These are phyloP conservation scores for Lonchura striata DNA, from an alignment of 2,113 vertebrate genomes.

Conservation along the genomic window DNA sequence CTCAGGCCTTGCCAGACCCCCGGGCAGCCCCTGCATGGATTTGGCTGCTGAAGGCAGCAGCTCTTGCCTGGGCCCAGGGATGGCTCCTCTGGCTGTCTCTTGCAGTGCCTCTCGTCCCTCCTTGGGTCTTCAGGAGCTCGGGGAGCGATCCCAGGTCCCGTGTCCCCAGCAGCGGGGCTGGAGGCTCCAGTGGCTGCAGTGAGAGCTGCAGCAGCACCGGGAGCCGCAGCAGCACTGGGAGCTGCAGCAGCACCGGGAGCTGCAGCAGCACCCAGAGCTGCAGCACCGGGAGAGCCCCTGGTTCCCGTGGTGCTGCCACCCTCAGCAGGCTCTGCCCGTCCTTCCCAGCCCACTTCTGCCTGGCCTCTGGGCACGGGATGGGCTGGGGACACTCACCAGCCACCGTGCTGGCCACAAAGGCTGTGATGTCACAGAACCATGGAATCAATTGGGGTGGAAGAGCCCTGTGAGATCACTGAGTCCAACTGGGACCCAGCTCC, in stretches of 20 bases:
- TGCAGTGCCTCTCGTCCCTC: no score
- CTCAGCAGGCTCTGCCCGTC: background rate
- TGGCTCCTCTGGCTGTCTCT: no score
- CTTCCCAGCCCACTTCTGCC: background rate
- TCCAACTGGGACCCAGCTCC: background rate
- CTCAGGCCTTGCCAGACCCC: no score
- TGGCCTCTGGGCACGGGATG: background rate
- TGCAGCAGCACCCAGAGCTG: background rate
- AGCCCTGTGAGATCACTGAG: no score
- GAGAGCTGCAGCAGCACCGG: background rate
- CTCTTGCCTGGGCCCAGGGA: no score
- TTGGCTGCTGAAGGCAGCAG: no score
- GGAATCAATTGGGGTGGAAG: background rate
- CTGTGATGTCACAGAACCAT: background rate
- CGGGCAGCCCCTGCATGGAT: no score
- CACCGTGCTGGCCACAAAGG: no score
- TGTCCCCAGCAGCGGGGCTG: background rate
- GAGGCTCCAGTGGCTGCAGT: background rate
- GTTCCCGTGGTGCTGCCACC: background rate
- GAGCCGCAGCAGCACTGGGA: background rate
- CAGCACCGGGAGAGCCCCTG: background rate
- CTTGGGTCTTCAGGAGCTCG: background rate
- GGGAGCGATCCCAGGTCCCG: background rate
- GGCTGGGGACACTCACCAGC: background rate
- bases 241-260: background rate